phyloP scores from a whole-genome alignment of 2,113 vertebrate species.

The Hassar affinis region DNA sequence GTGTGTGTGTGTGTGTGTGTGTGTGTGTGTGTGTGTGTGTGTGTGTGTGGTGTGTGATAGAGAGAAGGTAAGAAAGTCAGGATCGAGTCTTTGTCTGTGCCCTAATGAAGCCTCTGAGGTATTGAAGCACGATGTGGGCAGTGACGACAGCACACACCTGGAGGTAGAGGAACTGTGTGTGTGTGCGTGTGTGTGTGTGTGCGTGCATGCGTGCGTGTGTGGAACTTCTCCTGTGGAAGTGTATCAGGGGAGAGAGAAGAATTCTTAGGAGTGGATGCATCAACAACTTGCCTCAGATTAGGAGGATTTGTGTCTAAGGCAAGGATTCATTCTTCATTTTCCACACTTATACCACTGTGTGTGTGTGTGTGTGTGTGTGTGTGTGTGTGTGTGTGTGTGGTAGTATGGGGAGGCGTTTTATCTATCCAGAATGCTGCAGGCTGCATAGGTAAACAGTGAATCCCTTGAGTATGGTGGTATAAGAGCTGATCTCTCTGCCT shows the following conservation, averaged over 20 bases:
- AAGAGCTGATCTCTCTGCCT: not conserved
- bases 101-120: constrained; percentile 68
- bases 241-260: constrained; percentile 39
- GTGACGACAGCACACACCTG: constrained; percentile 36
- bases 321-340: constrained; percentile 44
- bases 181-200: constrained; percentile 18
- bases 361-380: constrained; percentile 36
- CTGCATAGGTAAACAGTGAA: constrained; percentile 46
- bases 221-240: constrained; percentile 19
- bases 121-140: constrained; percentile 52
- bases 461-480: constrained; percentile 14
- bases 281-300: constrained; percentile 47
- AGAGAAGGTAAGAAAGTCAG: not conserved
- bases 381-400: constrained; percentile 27
- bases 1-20: not conserved
- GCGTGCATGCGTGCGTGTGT: constrained; percentile 12
- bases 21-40: constrained; percentile 2
- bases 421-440: constrained; percentile 44
- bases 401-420: not conserved
- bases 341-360: constrained; percentile 42
- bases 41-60: not conserved
- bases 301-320: constrained; percentile 47
- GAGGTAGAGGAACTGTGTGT: constrained; percentile 22
- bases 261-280: constrained; percentile 41
- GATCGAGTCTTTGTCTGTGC: constrained; percentile 58